Conservation (phyloP, 2,888 invertebrate species). For the Micropterix aruncella region DNA sequence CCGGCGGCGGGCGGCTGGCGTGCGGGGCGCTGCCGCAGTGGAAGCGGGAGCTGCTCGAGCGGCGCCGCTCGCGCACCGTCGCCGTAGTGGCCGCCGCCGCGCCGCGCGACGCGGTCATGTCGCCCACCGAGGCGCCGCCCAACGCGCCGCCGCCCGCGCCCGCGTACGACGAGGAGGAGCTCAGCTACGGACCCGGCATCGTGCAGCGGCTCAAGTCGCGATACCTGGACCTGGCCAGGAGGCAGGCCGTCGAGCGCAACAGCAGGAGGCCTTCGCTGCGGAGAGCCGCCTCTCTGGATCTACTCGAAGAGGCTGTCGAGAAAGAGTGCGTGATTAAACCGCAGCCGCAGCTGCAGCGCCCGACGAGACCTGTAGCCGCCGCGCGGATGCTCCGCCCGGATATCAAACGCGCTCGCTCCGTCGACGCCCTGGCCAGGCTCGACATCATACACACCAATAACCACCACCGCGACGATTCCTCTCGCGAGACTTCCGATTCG, state of each 20-base stretch:
- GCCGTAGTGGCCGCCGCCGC: slow-evolving; percentile 16
- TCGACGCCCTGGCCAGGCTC: slow-evolving; percentile 65
- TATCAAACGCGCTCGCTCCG: slow-evolving; percentile 74
- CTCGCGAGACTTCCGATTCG: slow-evolving; percentile 37
- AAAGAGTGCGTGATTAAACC: no score
- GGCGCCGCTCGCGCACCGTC: slow-evolving; percentile 38
- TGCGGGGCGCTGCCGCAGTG: slow-evolving; percentile 49
- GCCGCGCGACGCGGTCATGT: slow-evolving; percentile 15
- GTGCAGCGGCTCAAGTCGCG: slow-evolving; percentile 78
- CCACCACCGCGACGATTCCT: slow-evolving; percentile 1
- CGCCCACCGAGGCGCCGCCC: slow-evolving; percentile 19
- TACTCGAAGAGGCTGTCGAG: slow-evolving; percentile 51
- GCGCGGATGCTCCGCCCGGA: slow-evolving; percentile 22
- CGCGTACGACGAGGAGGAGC: slow-evolving; percentile 48
- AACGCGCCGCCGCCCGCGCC: slow-evolving; percentile 20
- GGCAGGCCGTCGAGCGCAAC: slow-evolving; percentile 52
- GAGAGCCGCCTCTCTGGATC: slow-evolving; percentile 71
- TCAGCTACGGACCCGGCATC: slow-evolving; percentile 84
- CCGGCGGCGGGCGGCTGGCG: slow-evolving; percentile 31
- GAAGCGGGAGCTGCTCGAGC: slow-evolving; percentile 71
- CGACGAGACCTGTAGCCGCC: slow-evolving; percentile 15
- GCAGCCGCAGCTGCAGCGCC: slow-evolving; percentile 17
- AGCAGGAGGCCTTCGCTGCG: slow-evolving; percentile 55
- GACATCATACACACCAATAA: slow-evolving; percentile 21
- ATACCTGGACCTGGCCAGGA: slow-evolving; percentile 70